Conservation (phyloP, 2,113 vertebrate genomes). For the Melozone crissalis region DNA sequence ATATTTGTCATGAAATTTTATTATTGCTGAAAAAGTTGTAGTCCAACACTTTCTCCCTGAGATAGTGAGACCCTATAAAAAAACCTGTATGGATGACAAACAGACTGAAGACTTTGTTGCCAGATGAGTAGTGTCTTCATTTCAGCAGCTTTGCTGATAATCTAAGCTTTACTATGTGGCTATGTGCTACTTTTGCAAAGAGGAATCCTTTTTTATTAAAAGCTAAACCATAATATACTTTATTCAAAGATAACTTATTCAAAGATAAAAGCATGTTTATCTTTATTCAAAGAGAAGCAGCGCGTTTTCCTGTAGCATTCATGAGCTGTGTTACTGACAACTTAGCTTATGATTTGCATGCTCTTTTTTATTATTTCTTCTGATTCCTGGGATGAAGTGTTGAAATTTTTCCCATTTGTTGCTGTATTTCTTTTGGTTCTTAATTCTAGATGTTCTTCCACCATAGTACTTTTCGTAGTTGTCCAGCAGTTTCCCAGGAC, state of each 20-base stretch:
- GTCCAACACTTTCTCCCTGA: neutral
- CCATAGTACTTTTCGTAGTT: neutral
- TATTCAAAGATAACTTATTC: neutral
- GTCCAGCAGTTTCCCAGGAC: neutral
- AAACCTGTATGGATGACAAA: neutral
- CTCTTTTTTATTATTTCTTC: neutral
- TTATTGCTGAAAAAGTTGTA: neutral
- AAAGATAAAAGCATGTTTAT: rapidly evolving
- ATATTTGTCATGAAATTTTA: neutral
- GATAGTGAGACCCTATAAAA: neutral
- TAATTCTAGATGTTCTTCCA: neutral
- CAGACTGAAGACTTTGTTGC: neutral
- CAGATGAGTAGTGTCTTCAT: neutral
- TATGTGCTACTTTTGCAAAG: neutral
- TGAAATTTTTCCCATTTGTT: neutral
- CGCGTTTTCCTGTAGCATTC: rapidly evolving
- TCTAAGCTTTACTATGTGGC: neutral
- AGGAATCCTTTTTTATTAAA: neutral
- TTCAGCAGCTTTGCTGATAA: neutral
- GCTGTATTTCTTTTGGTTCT: neutral
- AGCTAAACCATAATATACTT: neutral
- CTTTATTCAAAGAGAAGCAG: neutral
- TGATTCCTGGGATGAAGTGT: neutral
- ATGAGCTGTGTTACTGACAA: neutral
- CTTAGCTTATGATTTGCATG: neutral